Evolutionary conservation across 2,888 invertebrate genomes (phyloP), one percentile per base, ranked within the genome.

Genomic region (Platerodrilus igneus): DNA sequence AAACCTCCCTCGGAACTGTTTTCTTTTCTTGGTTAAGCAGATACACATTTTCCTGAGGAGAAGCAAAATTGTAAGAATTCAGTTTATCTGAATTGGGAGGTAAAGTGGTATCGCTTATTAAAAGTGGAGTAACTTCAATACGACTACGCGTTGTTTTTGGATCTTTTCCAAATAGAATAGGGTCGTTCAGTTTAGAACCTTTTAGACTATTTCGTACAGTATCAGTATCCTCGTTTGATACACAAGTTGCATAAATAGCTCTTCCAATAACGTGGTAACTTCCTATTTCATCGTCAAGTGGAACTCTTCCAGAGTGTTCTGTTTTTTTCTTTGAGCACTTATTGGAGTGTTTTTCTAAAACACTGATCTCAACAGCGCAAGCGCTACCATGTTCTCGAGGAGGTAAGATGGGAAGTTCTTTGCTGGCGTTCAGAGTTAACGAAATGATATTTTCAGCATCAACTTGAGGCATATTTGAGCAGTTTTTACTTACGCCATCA

Each of bases 261-360:
- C 39, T 28, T 17, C 43, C 36, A 15, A 47, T 35, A 10, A 44
- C 39, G 8, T 55, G 52, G 34, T 54, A 58, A 35, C 52, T 55
- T 5, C 55, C 56, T 5, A 40, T 37, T 37, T 41, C 47, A 17
- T 56, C 56, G 5, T 57, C 56, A 3, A 31, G 13, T 6, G 28
- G 19, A 33, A 38, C 39, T 30, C 53, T 43, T 10, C 30, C 41
- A 8, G 34, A 26, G 10, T 36, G 40, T 6, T 48, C 38, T 3
- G 14, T 18, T 36, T 53, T 54, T 21, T 46, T 48, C 9, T 47
- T 38, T 1, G 17, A 30, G 40, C 58, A 58, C 6, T 41, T 25
- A 3, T 36, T 11, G n/a, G 48, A 47, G 32, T 58, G 59, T 38
- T 56, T 58, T 31, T 58, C 56, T 40, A 57, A 30, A 3, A 58